Conservation (phyloP, 2,113 vertebrate species). For the Sminthopsis crassicaudata region DNA sequence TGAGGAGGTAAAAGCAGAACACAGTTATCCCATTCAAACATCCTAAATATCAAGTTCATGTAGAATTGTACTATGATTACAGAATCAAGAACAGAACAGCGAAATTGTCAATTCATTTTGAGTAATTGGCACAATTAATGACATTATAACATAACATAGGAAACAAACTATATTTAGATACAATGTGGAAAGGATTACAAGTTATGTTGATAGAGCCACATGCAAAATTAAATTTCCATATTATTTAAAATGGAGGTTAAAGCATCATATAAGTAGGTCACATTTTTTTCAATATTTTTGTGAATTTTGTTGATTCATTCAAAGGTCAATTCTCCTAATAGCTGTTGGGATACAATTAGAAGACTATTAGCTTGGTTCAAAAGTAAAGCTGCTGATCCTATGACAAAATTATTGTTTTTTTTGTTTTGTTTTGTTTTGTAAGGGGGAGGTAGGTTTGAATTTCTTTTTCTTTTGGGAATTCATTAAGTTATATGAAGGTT, state of each 20-base stretch:
- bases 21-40: not conserved
- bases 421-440: not conserved
- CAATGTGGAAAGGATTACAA: not conserved
- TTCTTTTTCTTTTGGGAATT: not conserved
- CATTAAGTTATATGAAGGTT: not conserved
- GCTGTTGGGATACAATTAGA: not conserved
- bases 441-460: not conserved
- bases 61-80: not conserved
- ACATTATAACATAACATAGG: not conserved
- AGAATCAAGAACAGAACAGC: not conserved
- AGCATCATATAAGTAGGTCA: too few relatives aligned
- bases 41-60: not conserved
- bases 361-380: not conserved
- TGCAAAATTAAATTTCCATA: too few relatives aligned
- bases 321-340: not conserved
- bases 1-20: not conserved
- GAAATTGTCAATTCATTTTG: not conserved
- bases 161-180: not conserved
- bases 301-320: not conserved
- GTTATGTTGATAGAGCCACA: not conserved
- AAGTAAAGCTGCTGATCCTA: not conserved
- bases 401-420: not conserved
- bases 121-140: not conserved
- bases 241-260: not conserved
- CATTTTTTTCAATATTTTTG: not conserved